Conservation (phyloP, 2,888 invertebrate genomes). For the Craniophora ligustri region DNA sequence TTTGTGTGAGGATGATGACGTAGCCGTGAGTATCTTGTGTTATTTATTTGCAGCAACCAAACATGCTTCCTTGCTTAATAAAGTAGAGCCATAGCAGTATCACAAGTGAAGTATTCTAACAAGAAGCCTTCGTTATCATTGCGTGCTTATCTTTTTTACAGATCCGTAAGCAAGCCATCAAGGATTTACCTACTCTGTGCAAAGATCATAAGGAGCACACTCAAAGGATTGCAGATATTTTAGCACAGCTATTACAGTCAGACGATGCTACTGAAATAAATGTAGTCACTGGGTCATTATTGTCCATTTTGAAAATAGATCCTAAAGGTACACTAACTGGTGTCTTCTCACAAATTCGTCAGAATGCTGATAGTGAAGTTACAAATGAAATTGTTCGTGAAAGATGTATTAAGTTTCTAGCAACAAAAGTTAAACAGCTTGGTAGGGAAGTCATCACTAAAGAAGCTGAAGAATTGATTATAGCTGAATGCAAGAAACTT, state of each 20-base stretch:
- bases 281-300: conserved; percentile 94
- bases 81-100: background rate
- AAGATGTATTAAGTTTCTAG: conserved; percentile 95
- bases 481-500: conserved; percentile 95
- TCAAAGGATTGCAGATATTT: conserved; percentile 95
- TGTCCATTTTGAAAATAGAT: conserved; percentile 93
- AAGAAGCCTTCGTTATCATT: background rate
- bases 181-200: conserved; percentile 95
- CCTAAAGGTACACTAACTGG: conserved; percentile 90
- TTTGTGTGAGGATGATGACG: conserved; percentile 98
- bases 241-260: conserved; percentile 96
- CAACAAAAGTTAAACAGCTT: conserved; percentile 94
- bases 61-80: too few relatives aligned
- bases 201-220: conserved; percentile 95
- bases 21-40: conserved; percentile 90
- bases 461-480: conserved; percentile 95
- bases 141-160: conserved; percentile 67
- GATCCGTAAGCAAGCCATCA: conserved; percentile 98
- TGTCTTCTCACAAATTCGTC: conserved; percentile 88
- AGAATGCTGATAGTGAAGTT: conserved; percentile 81
- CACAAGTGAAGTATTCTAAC: too few relatives aligned
- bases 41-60: too few relatives aligned
- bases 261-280: conserved; percentile 95
- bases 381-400: conserved; percentile 93
- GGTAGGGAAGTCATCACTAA: conserved; percentile 93